phyloP scores from a whole-genome alignment of 2,797 vertebrate genomes.

The Squalus acanthias region DNA sequence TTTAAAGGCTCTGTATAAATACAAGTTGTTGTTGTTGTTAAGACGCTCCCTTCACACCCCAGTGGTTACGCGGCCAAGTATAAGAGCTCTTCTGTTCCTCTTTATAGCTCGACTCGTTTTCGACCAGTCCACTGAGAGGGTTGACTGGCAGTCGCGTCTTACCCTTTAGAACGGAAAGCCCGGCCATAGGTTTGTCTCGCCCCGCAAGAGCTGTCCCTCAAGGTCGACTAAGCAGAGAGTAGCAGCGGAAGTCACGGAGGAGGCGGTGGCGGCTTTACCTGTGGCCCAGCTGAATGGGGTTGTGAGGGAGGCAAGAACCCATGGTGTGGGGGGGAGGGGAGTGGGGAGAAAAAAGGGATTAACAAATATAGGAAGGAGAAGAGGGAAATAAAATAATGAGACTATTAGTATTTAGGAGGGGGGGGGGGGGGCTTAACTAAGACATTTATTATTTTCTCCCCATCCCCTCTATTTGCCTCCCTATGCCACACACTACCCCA shows the following conservation, averaged over 20 bases:
- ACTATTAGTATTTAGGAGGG: background rate
- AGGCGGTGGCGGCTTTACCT: background rate
- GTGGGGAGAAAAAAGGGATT: background rate
- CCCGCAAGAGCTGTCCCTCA: constrained; percentile 4
- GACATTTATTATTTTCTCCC: background rate
- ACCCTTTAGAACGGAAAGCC: constrained; percentile 9
- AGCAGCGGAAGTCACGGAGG: background rate
- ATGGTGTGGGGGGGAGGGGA: background rate
- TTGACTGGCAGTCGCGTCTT: background rate
- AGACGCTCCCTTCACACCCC: background rate
- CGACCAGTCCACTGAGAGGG: background rate
- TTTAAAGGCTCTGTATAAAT: background rate
- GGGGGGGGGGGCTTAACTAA: background rate
- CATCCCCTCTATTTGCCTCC: background rate
- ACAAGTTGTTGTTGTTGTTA: background rate
- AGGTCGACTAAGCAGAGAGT: constrained; percentile 9
- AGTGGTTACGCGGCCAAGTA: background rate
- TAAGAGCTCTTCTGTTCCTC: background rate
- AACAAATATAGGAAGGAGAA: constrained; percentile 16
- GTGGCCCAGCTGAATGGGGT: constrained; percentile 24
- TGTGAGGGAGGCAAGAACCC: constrained; percentile 1
- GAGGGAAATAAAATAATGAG: background rate
- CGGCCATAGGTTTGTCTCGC: background rate
- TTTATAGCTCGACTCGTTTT: background rate
- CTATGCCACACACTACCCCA: background rate